Base-by-base conservation (phyloP, 1,140 invertebrate species). In the Phthorimaea operculella region DNA sequence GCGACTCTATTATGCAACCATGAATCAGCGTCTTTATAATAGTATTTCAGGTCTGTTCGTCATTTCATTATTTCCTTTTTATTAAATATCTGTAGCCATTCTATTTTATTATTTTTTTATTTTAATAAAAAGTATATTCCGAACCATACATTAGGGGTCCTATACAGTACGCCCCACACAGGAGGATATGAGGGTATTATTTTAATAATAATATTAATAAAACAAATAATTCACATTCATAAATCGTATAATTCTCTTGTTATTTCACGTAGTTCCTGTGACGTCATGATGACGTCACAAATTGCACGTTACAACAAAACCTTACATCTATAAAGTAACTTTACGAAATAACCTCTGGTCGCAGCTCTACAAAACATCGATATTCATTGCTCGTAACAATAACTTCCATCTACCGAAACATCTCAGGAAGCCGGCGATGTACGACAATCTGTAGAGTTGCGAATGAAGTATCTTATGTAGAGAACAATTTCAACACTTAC, bases 241-340 rank as follows among this genome's bases (percentile, higher is more conserved):
- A 74, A 72, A 72, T 70, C 67, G 66, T 76, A 68, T 76, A 74
- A 65, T 76, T 58, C 56, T 59, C 55, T 34, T 57, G 49, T 62
- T 58, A 58, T 58, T 59, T 62, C 59, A 65, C 51, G 57, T 62
- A 64, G 51, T 52, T 51, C 50, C 58, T 51, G 55, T 14, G 44
- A 62, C 59, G 55, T 62, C 59, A 62, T 62, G 60, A 59, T 65
- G 36, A 49, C 55, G 51, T 61, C 52, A 36, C 52, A 36, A 50
- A 61, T 61, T 61, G 60, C 54, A 60, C 61, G 47, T 55, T 57
- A 55, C 33, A 39, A 47, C 50, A 33, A 33, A 39, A 51, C 28
- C 44, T 52, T 49, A 34, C 12, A 56, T 55, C 45, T 42, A 36
- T 28, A 53, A 60, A 48, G 33, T 45, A 56, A 60, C 42, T 52